These are phyloP conservation scores for Cisticola juncidis DNA, from an alignment of 2,113 vertebrate species.

Conservation along the genomic window DNA sequence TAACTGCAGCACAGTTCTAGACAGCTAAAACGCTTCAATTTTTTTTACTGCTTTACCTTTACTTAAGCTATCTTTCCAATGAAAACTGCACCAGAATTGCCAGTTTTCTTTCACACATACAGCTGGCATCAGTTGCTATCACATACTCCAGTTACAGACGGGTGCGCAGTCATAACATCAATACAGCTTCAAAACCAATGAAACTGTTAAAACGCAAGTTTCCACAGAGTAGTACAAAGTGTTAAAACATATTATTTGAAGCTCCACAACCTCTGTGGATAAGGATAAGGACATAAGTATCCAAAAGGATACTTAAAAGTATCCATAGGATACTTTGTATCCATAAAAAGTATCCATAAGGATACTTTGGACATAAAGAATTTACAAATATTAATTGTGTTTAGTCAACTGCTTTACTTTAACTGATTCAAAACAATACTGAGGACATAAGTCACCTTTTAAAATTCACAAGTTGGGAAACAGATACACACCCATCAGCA, in stretches of 20 bases:
- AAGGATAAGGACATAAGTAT: too few relatives aligned
- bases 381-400: neutral
- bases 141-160: neutral
- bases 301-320: too few relatives aligned
- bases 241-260: neutral
- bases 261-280: neutral
- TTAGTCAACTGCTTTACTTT: neutral
- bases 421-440: neutral
- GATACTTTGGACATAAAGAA: neutral
- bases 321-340: too few relatives aligned
- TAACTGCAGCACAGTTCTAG: neutral
- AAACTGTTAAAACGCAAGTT: neutral
- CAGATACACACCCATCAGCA: neutral
- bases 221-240: neutral
- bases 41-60: neutral
- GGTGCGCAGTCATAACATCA: neutral
- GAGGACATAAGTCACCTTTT: neutral
- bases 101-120: neutral
- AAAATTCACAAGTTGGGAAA: neutral
- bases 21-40: neutral
- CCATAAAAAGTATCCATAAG: too few relatives aligned
- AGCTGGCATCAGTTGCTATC: neutral
- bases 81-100: neutral
- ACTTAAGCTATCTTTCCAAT: neutral
- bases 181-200: neutral